These are phyloP conservation scores for Pachypanchax playfairii DNA, from an alignment of 2,113 vertebrate species.

Conservation along the genomic window DNA sequence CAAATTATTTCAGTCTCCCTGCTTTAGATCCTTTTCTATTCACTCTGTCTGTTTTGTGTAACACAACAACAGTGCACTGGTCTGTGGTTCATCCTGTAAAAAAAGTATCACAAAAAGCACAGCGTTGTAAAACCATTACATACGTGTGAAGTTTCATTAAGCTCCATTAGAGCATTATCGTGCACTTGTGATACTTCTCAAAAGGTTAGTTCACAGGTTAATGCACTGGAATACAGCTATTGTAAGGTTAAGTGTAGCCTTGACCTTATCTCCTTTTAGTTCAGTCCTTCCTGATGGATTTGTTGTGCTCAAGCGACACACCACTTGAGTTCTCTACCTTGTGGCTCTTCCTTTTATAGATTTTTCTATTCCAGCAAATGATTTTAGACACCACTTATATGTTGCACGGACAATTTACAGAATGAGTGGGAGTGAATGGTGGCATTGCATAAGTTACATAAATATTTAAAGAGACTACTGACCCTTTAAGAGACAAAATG, in stretches of 20 bases:
- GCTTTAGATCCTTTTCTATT: slow-evolving; percentile 6
- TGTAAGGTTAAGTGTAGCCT: slow-evolving; percentile 50
- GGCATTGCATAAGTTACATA: slow-evolving; percentile 30
- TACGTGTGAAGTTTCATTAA: slow-evolving; percentile 32
- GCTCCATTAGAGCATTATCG: slow-evolving; percentile 29
- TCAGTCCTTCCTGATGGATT: slow-evolving; percentile 46
- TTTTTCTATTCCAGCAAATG: slow-evolving; percentile 29
- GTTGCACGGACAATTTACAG: slow-evolving; percentile 27
- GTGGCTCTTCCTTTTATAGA: slow-evolving; percentile 33
- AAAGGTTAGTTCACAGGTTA: slow-evolving; percentile 59
- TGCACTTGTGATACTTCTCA: slow-evolving; percentile 37
- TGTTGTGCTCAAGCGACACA: slow-evolving; percentile 44
- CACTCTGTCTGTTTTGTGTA: slow-evolving; percentile 8
- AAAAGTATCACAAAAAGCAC: background rate
- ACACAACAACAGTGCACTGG: background rate
- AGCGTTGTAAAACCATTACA: slow-evolving; percentile 6
- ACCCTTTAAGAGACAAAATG: background rate
- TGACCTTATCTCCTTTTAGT: slow-evolving; percentile 47
- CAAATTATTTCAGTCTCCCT: slow-evolving; percentile 19
- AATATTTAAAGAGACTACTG: slow-evolving; percentile 20
- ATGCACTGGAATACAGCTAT: slow-evolving; percentile 45
- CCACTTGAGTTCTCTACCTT: slow-evolving; percentile 26
- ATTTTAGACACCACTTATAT: slow-evolving; percentile 15
- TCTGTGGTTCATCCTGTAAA: slow-evolving; percentile 14
- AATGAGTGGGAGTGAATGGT: slow-evolving; percentile 47